A percentile compares a stretch with the other conserved stretches of the same genome.
Conservation (phyloP, 2,113 vertebrate species). For the Nanorana parkeri region DNA sequence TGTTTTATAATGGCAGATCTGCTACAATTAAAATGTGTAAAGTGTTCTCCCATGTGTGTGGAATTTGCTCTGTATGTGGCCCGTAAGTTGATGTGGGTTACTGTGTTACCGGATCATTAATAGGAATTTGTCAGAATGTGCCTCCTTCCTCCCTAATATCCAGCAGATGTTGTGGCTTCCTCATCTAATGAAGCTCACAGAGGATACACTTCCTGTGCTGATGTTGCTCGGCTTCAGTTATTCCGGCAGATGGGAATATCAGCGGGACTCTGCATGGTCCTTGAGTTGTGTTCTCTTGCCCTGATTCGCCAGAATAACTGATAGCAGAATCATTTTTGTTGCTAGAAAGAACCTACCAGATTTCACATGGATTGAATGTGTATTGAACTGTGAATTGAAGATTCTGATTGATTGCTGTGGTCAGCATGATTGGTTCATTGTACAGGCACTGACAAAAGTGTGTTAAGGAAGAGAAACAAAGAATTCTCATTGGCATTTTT, state of each 20-base stretch:
- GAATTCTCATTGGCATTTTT: too few relatives aligned
- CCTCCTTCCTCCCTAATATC: slow-evolving; percentile 25
- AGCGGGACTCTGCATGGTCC: not conserved
- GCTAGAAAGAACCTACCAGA: too few relatives aligned
- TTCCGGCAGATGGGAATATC: not conserved
- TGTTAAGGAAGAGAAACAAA: too few relatives aligned
- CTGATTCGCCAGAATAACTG: too few relatives aligned
- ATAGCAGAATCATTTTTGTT: too few relatives aligned
- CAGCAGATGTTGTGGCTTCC: slow-evolving; percentile 43
- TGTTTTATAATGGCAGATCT: not conserved
- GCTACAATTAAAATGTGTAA: not conserved
- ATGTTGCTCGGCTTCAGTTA: not conserved
- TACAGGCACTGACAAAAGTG: too few relatives aligned
- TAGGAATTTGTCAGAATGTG: not conserved
- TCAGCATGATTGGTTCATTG: too few relatives aligned
- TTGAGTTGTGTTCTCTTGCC: too few relatives aligned
- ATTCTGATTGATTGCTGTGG: not conserved
- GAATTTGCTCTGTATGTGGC: not conserved
- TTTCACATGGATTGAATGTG: too few relatives aligned
- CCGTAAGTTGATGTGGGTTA: not conserved
- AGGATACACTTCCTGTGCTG: slow-evolving; percentile 3
- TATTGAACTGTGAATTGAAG: not conserved
- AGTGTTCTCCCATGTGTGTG: not conserved
- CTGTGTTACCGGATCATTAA: not conserved
- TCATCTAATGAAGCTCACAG: slow-evolving; percentile 13